Conservation (phyloP, 2,888 invertebrate species). For the Pristionchus arcanus region DNA sequence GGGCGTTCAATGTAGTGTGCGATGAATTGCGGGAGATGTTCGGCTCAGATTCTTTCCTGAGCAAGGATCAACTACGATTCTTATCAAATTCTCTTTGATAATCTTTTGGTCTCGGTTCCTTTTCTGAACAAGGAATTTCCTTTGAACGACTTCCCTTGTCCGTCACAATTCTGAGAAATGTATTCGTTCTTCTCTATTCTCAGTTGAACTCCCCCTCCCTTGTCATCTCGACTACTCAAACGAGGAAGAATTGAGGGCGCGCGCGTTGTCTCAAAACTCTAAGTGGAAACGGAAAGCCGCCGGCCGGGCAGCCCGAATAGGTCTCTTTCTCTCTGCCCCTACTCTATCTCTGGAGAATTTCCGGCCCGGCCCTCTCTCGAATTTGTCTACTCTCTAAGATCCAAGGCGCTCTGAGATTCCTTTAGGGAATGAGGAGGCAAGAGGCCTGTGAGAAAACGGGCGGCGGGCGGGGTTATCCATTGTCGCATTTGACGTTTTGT, state of each 20-base stretch:
- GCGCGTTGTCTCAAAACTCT: conserved; percentile 43
- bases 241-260: neutral
- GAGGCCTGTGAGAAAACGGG: neutral
- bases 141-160: neutral
- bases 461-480: neutral
- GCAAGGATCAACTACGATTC: no score
- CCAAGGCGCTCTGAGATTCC: neutral
- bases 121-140: neutral
- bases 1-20: neutral
- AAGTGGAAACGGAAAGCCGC: conserved; percentile 22
- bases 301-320: neutral
- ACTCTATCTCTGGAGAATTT: conserved; percentile 10
- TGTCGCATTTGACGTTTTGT: neutral
- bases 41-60: no score
- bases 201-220: neutral
- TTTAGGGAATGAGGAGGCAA: neutral
- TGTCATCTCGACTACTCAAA: neutral
- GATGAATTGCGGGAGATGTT: neutral
- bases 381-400: neutral
- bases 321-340: conserved; percentile 1
- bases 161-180: no score
- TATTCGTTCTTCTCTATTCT: no score
- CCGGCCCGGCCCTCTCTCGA: neutral
- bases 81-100: no score
- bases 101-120: neutral